A percentile compares a stretch with the other conserved stretches of the same genome.
phyloP scores from a whole-genome alignment of 2,797 vertebrate genomes.

The Bradypodion pumilum region DNA sequence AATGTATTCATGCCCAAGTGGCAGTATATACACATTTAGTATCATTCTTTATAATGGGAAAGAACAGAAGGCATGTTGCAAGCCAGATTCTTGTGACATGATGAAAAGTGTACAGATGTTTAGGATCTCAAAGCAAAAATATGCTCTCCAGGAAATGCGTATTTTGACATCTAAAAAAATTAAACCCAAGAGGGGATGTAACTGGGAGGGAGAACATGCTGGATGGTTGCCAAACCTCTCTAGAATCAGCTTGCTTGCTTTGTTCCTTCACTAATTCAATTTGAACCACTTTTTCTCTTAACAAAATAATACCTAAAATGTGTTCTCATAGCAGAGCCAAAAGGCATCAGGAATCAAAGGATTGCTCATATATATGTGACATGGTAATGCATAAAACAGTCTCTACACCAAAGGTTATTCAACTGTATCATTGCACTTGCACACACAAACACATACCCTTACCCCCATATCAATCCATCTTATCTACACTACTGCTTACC shows the following conservation, averaged over 20 bases:
- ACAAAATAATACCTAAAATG: not conserved
- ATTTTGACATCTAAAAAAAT: not conserved
- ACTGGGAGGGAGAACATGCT: conserved; percentile 6
- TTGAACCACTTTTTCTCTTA: not conserved
- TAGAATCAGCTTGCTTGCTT: not conserved
- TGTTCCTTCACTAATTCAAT: not conserved
- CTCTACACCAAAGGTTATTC: too few species aligned
- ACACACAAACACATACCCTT: too few species aligned
- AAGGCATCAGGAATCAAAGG: not conserved
- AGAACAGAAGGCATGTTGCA: not conserved
- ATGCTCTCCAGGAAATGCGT: conserved; percentile 8
- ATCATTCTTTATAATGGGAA: not conserved
- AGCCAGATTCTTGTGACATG: conserved; percentile 14
- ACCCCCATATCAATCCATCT: too few species aligned
- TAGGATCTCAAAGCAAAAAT: conserved; percentile 8
- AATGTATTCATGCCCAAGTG: not conserved
- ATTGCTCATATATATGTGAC: not conserved
- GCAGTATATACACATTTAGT: not conserved
- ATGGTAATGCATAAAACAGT: not conserved
- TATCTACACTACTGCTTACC: too few species aligned
- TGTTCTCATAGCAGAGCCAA: not conserved
- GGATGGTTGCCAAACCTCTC: not conserved
- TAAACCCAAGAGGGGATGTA: not conserved
- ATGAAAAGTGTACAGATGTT: not conserved
- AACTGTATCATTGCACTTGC: not conserved